Base-by-base conservation (phyloP, 2,113 vertebrate genomes). In the Nesogale talazaci region DNA sequence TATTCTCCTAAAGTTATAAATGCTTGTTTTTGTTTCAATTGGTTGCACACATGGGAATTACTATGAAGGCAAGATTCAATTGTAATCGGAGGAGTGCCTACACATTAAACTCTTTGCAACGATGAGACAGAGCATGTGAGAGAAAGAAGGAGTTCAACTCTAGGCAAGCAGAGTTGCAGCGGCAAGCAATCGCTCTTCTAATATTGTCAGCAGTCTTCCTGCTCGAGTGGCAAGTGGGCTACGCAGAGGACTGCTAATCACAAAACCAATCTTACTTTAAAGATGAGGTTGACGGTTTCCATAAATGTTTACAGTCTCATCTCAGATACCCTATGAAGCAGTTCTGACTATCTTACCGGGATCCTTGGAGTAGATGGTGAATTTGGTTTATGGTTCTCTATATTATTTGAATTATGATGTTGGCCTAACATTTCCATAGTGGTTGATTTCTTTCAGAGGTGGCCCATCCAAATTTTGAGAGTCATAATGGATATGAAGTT, bases 11-110 rank as follows among this genome's bases (percentile, higher is more conserved):
- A 40, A 72, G 16, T 88, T 92, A 52, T 61, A 95, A 94, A 89
- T 22, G 22, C 6, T 89, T 91, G 3, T 22, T 81, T 65, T 67
- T 31, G 11, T 92, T 94, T 52, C 59, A 75, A 76, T 19, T 76
- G 57, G 70, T 59, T 69, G 74, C 1, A 86, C 70, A 4, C 0
- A 36, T 36, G 42, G 74, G 89, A 91, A 81, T 46, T 85, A 80
- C 93, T 90, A 90, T 65, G 19, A 88, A 89, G 14, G 56, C 31
- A 76, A 95, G 15, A 72, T 88, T 96, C 88, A 87, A 27, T 2
- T 56, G 69, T 59, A 38, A 67, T 27, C 31, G 42, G 88, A 88
- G 29, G 14, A n/a, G 36, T 83, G 31, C 38, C 65, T 61, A 25
- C 46, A 69, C 6, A 83, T 5, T 82, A 92, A 88, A 9, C 0